These are phyloP conservation scores for Gyps fulvus DNA, from an alignment of 2,113 vertebrate genomes.

Conservation along the genomic window DNA sequence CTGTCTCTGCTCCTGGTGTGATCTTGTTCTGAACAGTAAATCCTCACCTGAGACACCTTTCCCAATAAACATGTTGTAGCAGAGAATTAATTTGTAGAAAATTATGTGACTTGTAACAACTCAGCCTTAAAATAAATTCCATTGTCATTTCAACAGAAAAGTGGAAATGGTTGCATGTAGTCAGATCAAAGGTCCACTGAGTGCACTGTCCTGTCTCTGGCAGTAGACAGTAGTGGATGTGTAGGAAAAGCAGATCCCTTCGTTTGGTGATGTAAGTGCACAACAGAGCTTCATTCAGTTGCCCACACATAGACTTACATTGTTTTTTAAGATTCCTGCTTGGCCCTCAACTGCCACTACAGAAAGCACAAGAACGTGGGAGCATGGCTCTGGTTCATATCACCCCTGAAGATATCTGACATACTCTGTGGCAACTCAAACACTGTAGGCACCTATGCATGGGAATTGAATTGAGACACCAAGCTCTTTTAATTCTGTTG, in stretches of 20 bases:
- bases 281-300: neutral
- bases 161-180: neutral
- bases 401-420: neutral
- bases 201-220: neutral
- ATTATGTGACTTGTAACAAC: neutral
- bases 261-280: neutral
- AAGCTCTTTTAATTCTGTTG: neutral
- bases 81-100: neutral
- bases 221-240: neutral
- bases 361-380: neutral
- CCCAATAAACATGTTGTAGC: neutral
- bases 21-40: neutral
- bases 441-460: neutral
- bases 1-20: neutral
- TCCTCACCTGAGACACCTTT: neutral
- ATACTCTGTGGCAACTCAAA: neutral
- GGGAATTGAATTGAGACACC: neutral
- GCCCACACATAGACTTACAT: rapidly evolving
- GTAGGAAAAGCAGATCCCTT: neutral
- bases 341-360: neutral
- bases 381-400: neutral
- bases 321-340: neutral
- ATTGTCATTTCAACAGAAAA: neutral
- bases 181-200: neutral
- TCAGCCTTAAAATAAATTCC: neutral